Evolutionary conservation across 2,113 vertebrate species (phyloP).

Genomic region (Labeo catla): DNA sequence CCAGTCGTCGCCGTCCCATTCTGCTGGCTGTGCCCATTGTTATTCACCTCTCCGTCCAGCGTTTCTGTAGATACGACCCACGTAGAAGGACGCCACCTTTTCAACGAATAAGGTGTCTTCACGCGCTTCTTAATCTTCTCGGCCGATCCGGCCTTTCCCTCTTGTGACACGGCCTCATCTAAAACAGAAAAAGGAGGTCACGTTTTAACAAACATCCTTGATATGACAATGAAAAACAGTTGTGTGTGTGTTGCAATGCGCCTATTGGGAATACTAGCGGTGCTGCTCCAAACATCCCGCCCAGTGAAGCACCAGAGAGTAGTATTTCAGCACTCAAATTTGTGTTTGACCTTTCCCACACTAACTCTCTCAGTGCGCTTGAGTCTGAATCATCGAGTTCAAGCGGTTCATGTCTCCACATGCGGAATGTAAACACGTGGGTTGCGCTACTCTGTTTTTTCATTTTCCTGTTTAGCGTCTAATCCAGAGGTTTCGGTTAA

Average conservation of each 20-base stretch:
- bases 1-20: conserved; percentile 33
- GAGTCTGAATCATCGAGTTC: conserved; percentile 10
- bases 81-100: conserved; percentile 94
- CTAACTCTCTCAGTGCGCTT: conserved; percentile 4
- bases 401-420: background rate
- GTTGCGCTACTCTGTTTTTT: background rate
- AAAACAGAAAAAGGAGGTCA: background rate
- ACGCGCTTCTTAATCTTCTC: conserved; percentile 99
- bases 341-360: conserved; percentile 34
- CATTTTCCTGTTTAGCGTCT: conserved; percentile 26
- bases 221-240: background rate
- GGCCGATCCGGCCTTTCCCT: conserved; percentile 84
- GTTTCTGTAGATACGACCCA: conserved; percentile 95
- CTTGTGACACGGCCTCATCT: conserved; percentile 81
- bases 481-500: background rate
- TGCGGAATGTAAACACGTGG: conserved; percentile 3
- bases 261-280: background rate
- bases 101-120: conserved; percentile 97
- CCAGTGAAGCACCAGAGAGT: conserved; percentile 27
- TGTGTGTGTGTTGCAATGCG: conserved; percentile 16
- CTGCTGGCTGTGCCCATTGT: conserved; percentile 68
- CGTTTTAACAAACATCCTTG: background rate
- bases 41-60: conserved; percentile 88
- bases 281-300: conserved; percentile 22
- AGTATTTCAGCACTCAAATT: conserved; percentile 27